These are phyloP conservation scores for Gobio gobio DNA, from an alignment of 2,113 vertebrate genomes.

Conservation along the genomic window DNA sequence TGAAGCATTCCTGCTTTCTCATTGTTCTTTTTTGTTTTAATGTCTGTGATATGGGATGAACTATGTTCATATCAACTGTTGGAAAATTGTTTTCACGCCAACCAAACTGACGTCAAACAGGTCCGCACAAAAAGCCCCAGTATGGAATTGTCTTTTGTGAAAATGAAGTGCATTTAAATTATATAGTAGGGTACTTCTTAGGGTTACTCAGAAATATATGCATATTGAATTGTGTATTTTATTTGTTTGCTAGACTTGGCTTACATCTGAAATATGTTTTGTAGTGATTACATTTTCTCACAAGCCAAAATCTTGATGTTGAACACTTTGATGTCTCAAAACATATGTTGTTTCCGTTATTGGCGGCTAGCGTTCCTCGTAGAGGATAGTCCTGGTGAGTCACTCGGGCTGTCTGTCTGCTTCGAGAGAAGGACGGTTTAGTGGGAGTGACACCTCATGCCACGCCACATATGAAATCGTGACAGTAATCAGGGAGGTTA, in stretches of 20 bases:
- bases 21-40: neutral
- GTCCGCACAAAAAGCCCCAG: neutral
- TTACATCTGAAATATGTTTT: neutral
- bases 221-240: neutral
- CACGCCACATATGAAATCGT: slow-evolving; percentile 36
- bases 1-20: neutral
- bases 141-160: neutral
- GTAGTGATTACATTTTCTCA: neutral
- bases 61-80: neutral
- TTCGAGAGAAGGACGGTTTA: neutral
- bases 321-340: neutral
- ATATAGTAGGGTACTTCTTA: neutral
- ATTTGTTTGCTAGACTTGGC: neutral
- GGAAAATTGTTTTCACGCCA: neutral
- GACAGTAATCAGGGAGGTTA: slow-evolving; percentile 55
- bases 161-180: neutral
- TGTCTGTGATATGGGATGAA: neutral
- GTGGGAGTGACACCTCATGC: neutral
- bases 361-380: neutral
- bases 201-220: no score
- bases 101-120: neutral
- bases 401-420: neutral
- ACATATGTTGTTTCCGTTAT: neutral
- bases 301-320: neutral
- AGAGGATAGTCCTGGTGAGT: neutral